Evolutionary conservation across 2,888 invertebrate species (phyloP), one percentile per base, ranked within the genome.

Genomic region (Laspeyria flexula): DNA sequence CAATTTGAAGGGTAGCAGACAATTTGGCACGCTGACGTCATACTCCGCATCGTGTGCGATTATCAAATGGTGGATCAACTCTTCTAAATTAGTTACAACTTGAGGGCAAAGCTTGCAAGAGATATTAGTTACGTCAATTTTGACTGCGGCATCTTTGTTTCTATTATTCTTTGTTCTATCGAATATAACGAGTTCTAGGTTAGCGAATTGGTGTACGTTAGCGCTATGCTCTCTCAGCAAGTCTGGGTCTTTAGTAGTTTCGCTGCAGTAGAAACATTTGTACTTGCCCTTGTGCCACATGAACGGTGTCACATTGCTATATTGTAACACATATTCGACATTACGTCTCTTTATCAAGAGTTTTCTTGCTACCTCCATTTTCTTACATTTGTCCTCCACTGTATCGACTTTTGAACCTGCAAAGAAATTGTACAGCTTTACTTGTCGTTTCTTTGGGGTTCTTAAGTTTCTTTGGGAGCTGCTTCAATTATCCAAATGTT

Each of bases 41-140:
- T 91, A 92, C 21, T 90, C 90, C 0, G 90, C 91, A 11, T 92
- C 91, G 33, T 92, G 92, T 0, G 89, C 84, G 31, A 92, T 89
- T 4, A 91, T 90, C 42, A 92, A 66, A 69, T 92, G 92, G 30
- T 88, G 85, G 4, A 92, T 86, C 0, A 92, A 43, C 44, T 89
- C 83, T 51, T 92, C 91, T n/a, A 92, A 49, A 49, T 79, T 83
- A 2, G 68, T 65, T 0, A 90, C 70, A 0, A 65, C 29, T 55
- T 85, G 71, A 0, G 77, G 54, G 45, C 92, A 92, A 0, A 90
- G 79, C 48, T 85, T 90, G 53, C 92, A 92, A 5, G 76, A 62
- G 5, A 92, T 76, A 9, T 81, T 78, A 0, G 86, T 85, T 0
- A 91, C 86, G 41, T 92, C 92, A 30, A 92, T 89, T 75, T 92